Evolutionary conservation across 1,140 invertebrate species (phyloP), one percentile per base, ranked within the genome.

Genomic region (Alviniconcha marisindica): DNA sequence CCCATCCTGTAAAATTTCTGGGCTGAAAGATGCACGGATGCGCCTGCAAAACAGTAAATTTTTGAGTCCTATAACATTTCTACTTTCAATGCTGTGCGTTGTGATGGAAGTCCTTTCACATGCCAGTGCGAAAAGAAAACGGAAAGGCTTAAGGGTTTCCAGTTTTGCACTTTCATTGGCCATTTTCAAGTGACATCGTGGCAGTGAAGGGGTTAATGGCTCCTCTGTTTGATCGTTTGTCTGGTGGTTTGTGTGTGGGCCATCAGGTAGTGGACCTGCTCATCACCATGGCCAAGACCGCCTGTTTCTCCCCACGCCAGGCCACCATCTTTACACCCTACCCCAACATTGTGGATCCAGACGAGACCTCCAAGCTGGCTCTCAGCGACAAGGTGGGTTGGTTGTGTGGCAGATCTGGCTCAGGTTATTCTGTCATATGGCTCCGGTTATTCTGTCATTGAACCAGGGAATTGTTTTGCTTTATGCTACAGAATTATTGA

Each of bases 331-430:
- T 92, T 84, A 86, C 88, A 38, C 92, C 92, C 0, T 91, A 85
- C 82, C 91, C 92, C n/a, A 91, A 89, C 3, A 83, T 92, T 51
- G 88, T 92, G 1, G 86, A 92, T 78, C 91, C 91, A 24, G 60
- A 48, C 48, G n/a, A 82, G 21, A 21, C 42, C 10, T 14, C 7
- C 15, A 33, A 4, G 10, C 28, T 76, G 21, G 73, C 73, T 42
- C 24, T 76, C 42, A 51, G 24, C 28, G 73, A 76, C 1, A 48
- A 28, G 40, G 73, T 51, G 24, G 24, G 44, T 51, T 12, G 15
- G 10, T 7, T 18, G 31, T 33, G 36, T 40, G 10, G n/a, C n/a
- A n/a, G n/a, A n/a, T n/a, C n/a, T n/a, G n/a, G n/a, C n/a, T n/a
- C n/a, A n/a, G n/a, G n/a, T 66, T 7, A 66, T 10, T n/a, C 18